phyloP scores from a whole-genome alignment of 2,888 invertebrate genomes.

The Trichopria drosophilae region DNA sequence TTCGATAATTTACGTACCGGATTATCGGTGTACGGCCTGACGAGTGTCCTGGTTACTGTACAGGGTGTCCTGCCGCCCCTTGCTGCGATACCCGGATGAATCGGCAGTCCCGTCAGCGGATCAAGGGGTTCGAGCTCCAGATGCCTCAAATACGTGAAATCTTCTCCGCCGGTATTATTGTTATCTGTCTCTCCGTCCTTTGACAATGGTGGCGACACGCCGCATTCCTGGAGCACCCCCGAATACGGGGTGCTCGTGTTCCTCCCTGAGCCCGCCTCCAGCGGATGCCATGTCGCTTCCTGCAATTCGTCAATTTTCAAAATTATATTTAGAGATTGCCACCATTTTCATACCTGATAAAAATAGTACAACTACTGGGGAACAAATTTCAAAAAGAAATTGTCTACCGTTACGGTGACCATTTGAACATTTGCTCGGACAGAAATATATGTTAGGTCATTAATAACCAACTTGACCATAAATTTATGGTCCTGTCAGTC shows the following conservation, averaged over 20 bases:
- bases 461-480: too few species aligned
- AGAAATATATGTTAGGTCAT: too few species aligned
- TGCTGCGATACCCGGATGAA: conserved; percentile 61
- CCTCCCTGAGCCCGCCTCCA: conserved; percentile 55
- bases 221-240: conserved; percentile 50
- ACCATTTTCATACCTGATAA: too few species aligned
- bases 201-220: conserved; percentile 48
- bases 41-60: conserved; percentile 72
- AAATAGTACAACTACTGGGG: too few species aligned
- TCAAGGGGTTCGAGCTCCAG: conserved; percentile 79
- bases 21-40: conserved; percentile 49
- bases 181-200: conserved; percentile 55
- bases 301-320: too few species aligned
- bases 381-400: too few species aligned
- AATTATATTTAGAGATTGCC: too few species aligned
- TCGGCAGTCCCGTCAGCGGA: conserved; percentile 62
- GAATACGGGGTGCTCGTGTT: conserved; percentile 58
- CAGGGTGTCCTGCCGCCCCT: conserved; percentile 79
- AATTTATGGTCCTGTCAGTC: too few species aligned
- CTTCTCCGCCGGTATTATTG: conserved; percentile 54
- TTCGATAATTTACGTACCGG: conserved; percentile 45
- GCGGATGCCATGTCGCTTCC: conserved; percentile 59
- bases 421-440: too few species aligned
- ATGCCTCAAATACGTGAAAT: conserved; percentile 64
- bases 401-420: too few species aligned